Base-by-base conservation (phyloP, 1,140 invertebrate species). In the Hormaphis cornu region DNA sequence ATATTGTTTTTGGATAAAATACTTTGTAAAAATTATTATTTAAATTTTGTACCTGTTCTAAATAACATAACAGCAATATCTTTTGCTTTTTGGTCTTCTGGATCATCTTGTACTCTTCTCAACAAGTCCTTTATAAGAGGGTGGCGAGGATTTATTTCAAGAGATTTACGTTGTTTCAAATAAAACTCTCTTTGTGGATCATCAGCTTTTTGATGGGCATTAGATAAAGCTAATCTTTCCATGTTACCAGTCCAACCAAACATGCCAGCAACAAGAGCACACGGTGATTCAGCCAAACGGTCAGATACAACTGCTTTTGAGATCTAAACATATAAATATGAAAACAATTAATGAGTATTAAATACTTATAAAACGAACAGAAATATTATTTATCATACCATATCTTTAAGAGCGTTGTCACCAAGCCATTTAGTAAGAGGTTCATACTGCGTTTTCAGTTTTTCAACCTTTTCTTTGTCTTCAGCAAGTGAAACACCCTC, bases 241-340 rank as follows among this genome's bases (percentile, higher is more conserved):
- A 99, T 99, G 78, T 99, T 99, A 70, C 95, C 97, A 74, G 95
- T 97, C 95, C 94, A 96, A 66, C 95, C 95, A 78, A 95, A 98
- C 81, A 93, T 89, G 71, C 89, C 90, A 48, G 96, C 95, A n/a
- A 98, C 93, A 33, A 99, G 81, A 30, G 95, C 97, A 80, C 93
- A 97, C 0, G 97, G 95, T 3, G 97, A 98, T 70, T 87, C 87
- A 46, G 89, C 87, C 20, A 99, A 80, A 73, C 97, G 84, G 74
- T 97, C 91, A 5, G 95, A 98, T 6, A 99, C 82, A 44, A 84
- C 81, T 2, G 90, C 91, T 78, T 94, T 95, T 66, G 85, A 80
- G 74, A 91, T 87, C 79, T 84, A 76, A 52, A 74, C 70, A 73
- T 30, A 72, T 40, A 8, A 40, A 40, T 8, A 8, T 8, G 7